A percentile compares a stretch with the other conserved stretches of the same genome.
Conservation (phyloP, 2,888 invertebrate genomes). For the Antheraea yamamai region DNA sequence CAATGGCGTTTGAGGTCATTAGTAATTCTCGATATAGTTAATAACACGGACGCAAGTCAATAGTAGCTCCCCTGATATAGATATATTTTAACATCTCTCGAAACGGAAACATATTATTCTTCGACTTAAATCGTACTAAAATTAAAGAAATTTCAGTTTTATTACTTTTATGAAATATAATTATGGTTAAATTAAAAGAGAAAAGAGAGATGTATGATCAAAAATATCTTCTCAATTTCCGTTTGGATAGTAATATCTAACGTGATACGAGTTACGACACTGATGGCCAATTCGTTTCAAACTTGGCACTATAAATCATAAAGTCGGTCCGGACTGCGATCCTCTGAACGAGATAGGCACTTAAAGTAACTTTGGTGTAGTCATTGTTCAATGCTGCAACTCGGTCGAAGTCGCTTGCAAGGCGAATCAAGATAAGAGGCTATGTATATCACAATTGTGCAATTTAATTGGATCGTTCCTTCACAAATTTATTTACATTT, state of each 20-base stretch:
- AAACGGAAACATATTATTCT: background rate
- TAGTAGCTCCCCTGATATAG: too few relatives aligned
- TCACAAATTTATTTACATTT: background rate
- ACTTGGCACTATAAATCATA: slow-evolving; percentile 56
- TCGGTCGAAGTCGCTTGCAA: slow-evolving; percentile 48
- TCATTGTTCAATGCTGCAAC: slow-evolving; percentile 45
- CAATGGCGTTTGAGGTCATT: too few relatives aligned
- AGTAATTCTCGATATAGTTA: too few relatives aligned
- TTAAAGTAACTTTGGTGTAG: slow-evolving; percentile 53
- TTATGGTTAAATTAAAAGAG: background rate
- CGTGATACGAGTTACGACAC: slow-evolving; percentile 23
- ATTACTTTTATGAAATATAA: background rate
- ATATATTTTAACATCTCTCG: background rate
- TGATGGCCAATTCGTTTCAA: slow-evolving; percentile 42
- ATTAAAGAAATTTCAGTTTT: background rate
- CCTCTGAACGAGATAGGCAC: slow-evolving; percentile 46
- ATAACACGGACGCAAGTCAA: too few relatives aligned
- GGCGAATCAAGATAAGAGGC: slow-evolving; percentile 27
- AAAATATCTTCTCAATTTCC: slow-evolving; percentile 23
- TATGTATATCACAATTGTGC: slow-evolving; percentile 1
- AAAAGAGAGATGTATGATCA: background rate
- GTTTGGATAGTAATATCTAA: slow-evolving; percentile 35
- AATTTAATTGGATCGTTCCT: background rate
- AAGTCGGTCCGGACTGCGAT: slow-evolving; percentile 45
- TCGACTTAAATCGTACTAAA: background rate